Conservation (phyloP, 2,888 invertebrate species). For the Autographa pulchrina region DNA sequence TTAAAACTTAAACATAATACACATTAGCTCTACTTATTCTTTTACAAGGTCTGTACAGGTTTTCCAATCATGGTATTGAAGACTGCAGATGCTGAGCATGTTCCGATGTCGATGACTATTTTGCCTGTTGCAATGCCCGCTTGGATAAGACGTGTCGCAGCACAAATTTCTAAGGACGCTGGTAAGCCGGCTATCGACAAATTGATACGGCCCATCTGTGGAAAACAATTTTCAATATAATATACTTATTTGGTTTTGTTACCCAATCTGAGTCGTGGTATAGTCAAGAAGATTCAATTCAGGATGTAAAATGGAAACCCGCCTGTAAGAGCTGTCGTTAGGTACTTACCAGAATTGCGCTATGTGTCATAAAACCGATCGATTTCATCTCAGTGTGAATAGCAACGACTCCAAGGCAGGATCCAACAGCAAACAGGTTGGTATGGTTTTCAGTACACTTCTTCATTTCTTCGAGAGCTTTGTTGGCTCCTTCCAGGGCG, state of each 20-base stretch:
- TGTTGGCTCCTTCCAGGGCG: constrained; percentile 67
- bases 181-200: constrained; percentile 76
- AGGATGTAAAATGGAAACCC: no score
- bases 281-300: no score
- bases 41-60: constrained; percentile 18
- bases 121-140: constrained; percentile 75
- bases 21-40: background rate
- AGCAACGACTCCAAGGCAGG: constrained; percentile 75
- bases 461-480: constrained; percentile 72
- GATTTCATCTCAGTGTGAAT: constrained; percentile 75
- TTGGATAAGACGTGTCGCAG: constrained; percentile 73
- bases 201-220: constrained; percentile 79
- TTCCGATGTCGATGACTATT: constrained; percentile 77
- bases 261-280: no score
- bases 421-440: constrained; percentile 69
- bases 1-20: constrained; percentile 16
- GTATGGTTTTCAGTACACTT: constrained; percentile 69
- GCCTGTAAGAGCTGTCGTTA: no score
- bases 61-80: constrained; percentile 66
- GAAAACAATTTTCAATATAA: constrained; percentile 15
- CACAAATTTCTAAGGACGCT: constrained; percentile 79
- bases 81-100: constrained; percentile 75
- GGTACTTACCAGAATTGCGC: constrained; percentile 72
- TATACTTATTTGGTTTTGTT: no score
- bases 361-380: constrained; percentile 69